Evolutionary conservation across 2,797 vertebrate species (phyloP), one percentile per base, ranked within the genome.

Genomic region (Anabas testudineus): DNA sequence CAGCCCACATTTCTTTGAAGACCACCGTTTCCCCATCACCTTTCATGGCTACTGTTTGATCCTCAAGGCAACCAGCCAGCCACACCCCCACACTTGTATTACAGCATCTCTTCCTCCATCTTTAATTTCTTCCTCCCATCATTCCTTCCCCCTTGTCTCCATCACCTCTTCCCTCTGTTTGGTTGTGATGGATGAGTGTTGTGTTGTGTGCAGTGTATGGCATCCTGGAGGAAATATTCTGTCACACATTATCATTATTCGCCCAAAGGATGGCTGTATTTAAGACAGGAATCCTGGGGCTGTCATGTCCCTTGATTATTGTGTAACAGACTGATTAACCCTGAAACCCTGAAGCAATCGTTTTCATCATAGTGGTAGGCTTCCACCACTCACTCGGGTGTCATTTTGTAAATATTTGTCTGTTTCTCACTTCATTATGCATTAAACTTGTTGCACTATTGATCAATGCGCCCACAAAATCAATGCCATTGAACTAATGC

Each of bases 251-350:
- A 79, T 90, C 74, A 85, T 81, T 74, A 89, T 72, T 58, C 22
- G 22, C 81, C 74, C 65, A 65, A n/a, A 84, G 80, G 83, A 83
- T 37, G 65, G 46, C 59, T 60, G 76, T 61, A 71, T 87, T 88
- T 82, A 84, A 83, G 74, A 76, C 81, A 34, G 53, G 48, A 78
- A 81, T 71, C 74, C 60, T 45, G 57, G 57, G 53, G 78, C 81
- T 80, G 87, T 85, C 82, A 84, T 67, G 71, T 84, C 78, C 70
- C 72, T 71, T 70, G 78, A 88, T 90, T 87, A 88, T 80, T 78
- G 74, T 77, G 51, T 55, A 82, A 81, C 76, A 57, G 85, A 90
- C 88, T 88, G 89, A 92, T 90, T 87, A 89, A 92, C 84, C 90
- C 85, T 32, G 30, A 32, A n/a, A n/a, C n/a, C 80, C 10, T 2